phyloP scores from a whole-genome alignment of 2,113 vertebrate species.

The Fulica atra region DNA sequence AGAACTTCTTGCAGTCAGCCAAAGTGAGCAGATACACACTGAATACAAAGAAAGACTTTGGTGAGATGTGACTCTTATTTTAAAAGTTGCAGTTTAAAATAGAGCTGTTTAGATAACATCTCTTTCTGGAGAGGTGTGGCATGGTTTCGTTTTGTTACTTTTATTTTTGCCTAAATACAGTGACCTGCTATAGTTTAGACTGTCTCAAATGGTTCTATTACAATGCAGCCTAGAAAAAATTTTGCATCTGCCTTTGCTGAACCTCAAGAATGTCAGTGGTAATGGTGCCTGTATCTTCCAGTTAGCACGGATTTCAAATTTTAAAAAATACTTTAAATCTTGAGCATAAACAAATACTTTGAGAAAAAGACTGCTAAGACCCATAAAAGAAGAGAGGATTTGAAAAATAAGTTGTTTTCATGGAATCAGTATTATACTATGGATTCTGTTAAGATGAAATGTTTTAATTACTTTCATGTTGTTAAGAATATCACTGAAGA shows the following conservation, averaged over 20 bases:
- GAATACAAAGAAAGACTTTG: background rate
- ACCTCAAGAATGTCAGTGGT: background rate
- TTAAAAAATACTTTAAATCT: background rate
- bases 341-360: background rate
- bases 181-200: background rate
- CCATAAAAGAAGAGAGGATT: conserved; percentile 7
- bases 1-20: background rate
- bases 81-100: background rate
- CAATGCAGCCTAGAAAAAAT: background rate
- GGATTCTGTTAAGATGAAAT: background rate
- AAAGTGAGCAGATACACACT: background rate
- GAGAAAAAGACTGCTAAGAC: background rate
- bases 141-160: background rate
- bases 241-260: background rate
- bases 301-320: background rate
- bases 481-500: background rate
- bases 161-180: background rate
- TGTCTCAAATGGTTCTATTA: background rate
- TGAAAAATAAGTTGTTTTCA: conserved; percentile 24
- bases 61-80: background rate
- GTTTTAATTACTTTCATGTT: conserved; percentile 7
- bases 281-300: background rate
- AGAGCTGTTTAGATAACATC: background rate
- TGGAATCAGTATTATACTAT: background rate
- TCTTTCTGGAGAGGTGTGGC: background rate